Conservation (phyloP, 2,888 invertebrate species). For the Sarcophaga variegata region DNA sequence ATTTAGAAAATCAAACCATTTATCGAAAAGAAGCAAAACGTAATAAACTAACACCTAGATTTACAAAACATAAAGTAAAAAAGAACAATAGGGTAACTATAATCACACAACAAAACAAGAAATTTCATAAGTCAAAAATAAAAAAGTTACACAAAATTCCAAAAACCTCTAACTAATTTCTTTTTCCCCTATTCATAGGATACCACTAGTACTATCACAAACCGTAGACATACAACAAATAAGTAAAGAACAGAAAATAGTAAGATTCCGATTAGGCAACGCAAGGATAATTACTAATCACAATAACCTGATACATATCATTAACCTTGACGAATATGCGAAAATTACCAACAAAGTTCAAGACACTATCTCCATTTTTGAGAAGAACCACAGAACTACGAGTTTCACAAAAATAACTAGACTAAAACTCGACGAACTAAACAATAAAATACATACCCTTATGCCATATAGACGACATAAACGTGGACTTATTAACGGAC, state of each 20-base stretch:
- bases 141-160: neutral
- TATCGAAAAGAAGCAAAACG: slow-evolving; percentile 3
- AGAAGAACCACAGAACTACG: slow-evolving; percentile 6
- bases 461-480: slow-evolving; percentile 31
- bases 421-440: slow-evolving; percentile 49
- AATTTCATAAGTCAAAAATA: neutral
- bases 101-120: neutral
- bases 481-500: slow-evolving; percentile 57
- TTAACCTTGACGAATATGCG: slow-evolving; percentile 7
- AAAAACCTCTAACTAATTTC: neutral
- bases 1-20: neutral
- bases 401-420: slow-evolving; percentile 23
- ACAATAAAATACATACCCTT: slow-evolving; percentile 27
- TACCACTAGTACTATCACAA: slow-evolving; percentile 9
- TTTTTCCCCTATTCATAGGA: neutral
- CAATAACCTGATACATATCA: slow-evolving; percentile 25
- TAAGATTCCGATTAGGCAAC: slow-evolving; percentile 22
- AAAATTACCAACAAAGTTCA: neutral
- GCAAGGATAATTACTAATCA: slow-evolving; percentile 18
- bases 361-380: neutral
- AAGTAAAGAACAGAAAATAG: neutral
- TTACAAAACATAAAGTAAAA: slow-evolving; percentile 20
- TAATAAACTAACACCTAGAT: neutral
- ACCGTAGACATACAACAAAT: slow-evolving; percentile 1
- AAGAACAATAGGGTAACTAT: slow-evolving; percentile 3